Conservation (phyloP, 2,113 vertebrate genomes). For the Benitochromis conjunctus region DNA sequence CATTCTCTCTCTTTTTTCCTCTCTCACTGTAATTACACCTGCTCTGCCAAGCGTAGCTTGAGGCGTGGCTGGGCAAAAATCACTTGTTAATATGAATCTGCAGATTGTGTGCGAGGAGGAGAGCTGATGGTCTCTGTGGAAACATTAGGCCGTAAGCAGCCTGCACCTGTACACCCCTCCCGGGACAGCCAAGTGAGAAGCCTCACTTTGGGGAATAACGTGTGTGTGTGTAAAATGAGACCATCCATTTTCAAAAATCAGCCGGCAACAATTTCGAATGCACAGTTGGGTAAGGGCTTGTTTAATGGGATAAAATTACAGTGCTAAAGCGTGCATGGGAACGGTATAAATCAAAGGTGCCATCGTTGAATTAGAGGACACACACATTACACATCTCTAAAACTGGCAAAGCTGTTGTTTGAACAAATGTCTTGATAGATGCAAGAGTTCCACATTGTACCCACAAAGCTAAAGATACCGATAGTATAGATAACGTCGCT, state of each 20-base stretch:
- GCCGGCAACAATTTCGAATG: constrained; percentile 24
- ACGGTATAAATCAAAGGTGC: not conserved
- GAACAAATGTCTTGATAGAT: constrained; percentile 3
- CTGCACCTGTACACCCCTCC: constrained; percentile 50
- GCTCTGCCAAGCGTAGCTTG: constrained; percentile 67
- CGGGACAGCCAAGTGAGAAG: constrained; percentile 39
- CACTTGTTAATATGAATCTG: constrained; percentile 68
- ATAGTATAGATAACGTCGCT: not conserved
- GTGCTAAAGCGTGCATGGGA: not conserved
- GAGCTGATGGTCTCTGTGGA: constrained; percentile 75
- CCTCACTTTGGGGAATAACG: constrained; percentile 25
- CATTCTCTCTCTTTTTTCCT: constrained; percentile 52
- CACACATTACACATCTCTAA: not conserved
- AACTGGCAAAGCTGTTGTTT: not conserved
- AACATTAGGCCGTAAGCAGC: constrained; percentile 71
- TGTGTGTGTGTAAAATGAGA: constrained; percentile 3
- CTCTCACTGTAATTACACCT: constrained; percentile 64
- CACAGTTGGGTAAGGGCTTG: not conserved
- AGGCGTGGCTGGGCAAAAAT: constrained; percentile 58
- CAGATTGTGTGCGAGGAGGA: constrained; percentile 65
- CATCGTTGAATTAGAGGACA: not conserved
- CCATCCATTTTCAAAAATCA: constrained; percentile 34
- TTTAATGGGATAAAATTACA: not conserved
- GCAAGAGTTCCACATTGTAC: not conserved
- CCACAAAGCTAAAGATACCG: constrained; percentile 17